Evolutionary conservation across 2,113 vertebrate genomes (phyloP).

Genomic region (Platichthys flesus): DNA sequence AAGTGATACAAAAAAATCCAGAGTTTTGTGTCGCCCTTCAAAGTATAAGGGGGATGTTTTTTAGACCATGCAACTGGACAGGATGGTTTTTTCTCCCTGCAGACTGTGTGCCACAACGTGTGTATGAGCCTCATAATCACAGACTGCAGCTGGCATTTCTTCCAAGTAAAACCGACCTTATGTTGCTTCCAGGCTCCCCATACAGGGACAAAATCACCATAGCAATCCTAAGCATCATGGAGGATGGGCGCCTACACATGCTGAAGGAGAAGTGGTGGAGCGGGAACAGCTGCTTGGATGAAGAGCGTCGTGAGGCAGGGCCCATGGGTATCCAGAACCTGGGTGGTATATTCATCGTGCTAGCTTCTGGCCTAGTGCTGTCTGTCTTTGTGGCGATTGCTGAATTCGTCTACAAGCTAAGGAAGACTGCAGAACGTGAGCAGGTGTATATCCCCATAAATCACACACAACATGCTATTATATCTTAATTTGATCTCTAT

Average conservation of each 20-base stretch:
- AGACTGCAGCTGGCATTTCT: slow-evolving; percentile 65
- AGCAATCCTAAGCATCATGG: slow-evolving; percentile 95
- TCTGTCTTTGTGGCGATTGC: slow-evolving; percentile 96
- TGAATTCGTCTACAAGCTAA: slow-evolving; percentile 97
- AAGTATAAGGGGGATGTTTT: slow-evolving; percentile 20
- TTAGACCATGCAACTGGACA: slow-evolving; percentile 17
- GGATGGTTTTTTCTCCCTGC: slow-evolving; percentile 11
- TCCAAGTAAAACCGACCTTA: slow-evolving; percentile 65
- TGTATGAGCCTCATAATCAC: slow-evolving; percentile 70
- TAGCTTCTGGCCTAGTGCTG: slow-evolving; percentile 94
- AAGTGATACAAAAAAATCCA: slow-evolving; percentile 15
- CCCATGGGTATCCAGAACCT: slow-evolving; percentile 97
- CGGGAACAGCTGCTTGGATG: slow-evolving; percentile 91
- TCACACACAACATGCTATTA: background rate
- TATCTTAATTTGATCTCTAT: background rate
- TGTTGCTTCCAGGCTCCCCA: slow-evolving; percentile 88
- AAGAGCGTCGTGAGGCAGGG: slow-evolving; percentile 92
- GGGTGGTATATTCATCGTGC: slow-evolving; percentile 96
- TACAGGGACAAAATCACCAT: slow-evolving; percentile 99
- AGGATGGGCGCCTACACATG: slow-evolving; percentile 95
- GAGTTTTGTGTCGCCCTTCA: slow-evolving; percentile 5
- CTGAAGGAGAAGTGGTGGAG: slow-evolving; percentile 99
- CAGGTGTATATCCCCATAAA: slow-evolving; percentile 85
- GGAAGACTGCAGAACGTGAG: slow-evolving; percentile 92
- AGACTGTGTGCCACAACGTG: slow-evolving; percentile 49